phyloP scores from a whole-genome alignment of 2,797 vertebrate genomes.

The Etheostoma nigrum region DNA sequence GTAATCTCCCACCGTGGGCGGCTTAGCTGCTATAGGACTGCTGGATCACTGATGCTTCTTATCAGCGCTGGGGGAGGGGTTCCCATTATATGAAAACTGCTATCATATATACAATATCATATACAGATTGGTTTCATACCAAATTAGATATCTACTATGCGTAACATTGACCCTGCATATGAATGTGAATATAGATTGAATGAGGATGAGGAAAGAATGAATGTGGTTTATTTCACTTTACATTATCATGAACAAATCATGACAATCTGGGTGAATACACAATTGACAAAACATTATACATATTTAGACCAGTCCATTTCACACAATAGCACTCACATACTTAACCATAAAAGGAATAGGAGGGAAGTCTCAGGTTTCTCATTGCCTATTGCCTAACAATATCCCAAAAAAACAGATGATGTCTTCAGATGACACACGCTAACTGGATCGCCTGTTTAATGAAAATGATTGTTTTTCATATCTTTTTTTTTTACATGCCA shows the following conservation, averaged over 20 bases:
- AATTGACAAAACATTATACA: no score
- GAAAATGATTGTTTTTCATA: conserved; percentile 49
- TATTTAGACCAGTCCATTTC: no score
- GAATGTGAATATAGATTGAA: background rate
- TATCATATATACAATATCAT: conserved; percentile 26
- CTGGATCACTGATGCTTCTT: conserved; percentile 55
- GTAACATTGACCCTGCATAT: background rate
- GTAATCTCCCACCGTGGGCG: conserved; percentile 73
- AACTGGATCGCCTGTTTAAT: background rate
- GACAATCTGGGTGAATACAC: no score
- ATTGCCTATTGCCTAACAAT: no score
- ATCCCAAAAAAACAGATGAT: background rate
- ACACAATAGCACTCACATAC: no score
- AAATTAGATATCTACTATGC: conserved; percentile 21
- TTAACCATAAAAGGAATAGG: no score
- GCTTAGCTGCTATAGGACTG: conserved; percentile 59
- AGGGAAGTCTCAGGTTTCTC: no score
- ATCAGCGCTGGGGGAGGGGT: conserved; percentile 48
- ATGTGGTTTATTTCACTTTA: no score
- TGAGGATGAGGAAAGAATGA: background rate
- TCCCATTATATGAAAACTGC: conserved; percentile 32
- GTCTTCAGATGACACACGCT: conserved; percentile 22
- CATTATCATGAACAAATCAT: no score
- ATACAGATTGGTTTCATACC: conserved; percentile 20
- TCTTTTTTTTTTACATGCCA: conserved; percentile 34